Conservation (phyloP, 1,140 invertebrate genomes). For the Colletes gigas region DNA sequence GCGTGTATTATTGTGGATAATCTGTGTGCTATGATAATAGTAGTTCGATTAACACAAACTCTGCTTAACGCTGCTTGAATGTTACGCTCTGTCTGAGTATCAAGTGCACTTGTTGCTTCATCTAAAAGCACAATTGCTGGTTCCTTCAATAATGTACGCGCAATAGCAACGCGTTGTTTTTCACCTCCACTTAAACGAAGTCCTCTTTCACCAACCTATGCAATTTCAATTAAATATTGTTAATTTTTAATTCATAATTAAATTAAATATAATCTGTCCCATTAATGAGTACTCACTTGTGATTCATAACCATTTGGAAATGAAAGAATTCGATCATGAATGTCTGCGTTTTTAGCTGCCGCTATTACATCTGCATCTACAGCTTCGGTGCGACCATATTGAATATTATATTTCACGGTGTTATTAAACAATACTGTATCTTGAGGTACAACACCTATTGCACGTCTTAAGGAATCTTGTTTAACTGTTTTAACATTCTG, state of each 20-base stretch:
- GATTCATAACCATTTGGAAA: constrained; percentile 95
- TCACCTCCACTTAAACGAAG: constrained; percentile 93
- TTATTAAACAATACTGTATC: constrained; percentile 99
- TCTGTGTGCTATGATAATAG: constrained; percentile 95
- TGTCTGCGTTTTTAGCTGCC: constrained; percentile 95
- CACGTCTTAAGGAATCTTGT: constrained; percentile 88
- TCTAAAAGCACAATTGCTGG: constrained; percentile 94
- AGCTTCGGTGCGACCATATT: constrained; percentile 92
- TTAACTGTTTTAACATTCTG: constrained; percentile 90
- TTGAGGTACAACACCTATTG: constrained; percentile 96
- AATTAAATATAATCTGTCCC: neutral
- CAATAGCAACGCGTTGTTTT: constrained; percentile 96
- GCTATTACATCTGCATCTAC: constrained; percentile 91
- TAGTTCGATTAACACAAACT: constrained; percentile 92
- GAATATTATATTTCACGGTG: constrained; percentile 97
- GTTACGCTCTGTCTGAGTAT: constrained; percentile 92
- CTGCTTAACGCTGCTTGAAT: constrained; percentile 89
- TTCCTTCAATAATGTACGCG: constrained; percentile 93
- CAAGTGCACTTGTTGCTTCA: constrained; percentile 93
- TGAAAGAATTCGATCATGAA: constrained; percentile 94
- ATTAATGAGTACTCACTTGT: constrained; percentile 80
- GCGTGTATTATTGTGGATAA: constrained; percentile 96
- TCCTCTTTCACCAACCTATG: constrained; percentile 89
- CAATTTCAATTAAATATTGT: constrained; percentile 22
- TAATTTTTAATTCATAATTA: neutral